Conservation (phyloP, 2,113 vertebrate genomes). For the Nycticebus coucang region DNA sequence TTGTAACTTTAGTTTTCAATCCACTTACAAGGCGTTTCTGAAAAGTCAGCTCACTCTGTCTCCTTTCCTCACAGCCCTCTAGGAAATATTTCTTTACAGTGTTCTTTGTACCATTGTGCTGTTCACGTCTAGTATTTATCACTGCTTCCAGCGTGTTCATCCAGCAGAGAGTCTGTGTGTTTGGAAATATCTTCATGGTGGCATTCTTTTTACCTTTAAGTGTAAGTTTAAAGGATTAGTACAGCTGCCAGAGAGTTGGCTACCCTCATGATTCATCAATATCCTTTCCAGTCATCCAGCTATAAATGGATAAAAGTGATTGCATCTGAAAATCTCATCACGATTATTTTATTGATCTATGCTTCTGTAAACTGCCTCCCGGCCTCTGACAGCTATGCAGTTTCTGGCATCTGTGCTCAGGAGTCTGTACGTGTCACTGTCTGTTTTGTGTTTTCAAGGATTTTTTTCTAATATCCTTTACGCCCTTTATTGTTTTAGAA, state of each 20-base stretch:
- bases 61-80: neutral
- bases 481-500: slow-evolving; percentile 8
- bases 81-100: slow-evolving; percentile 51
- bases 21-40: neutral
- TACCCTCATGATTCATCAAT: neutral
- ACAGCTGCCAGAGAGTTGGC: neutral
- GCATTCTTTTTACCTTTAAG: slow-evolving; percentile 28
- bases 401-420: neutral
- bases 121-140: neutral
- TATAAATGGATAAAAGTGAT: neutral
- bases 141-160: neutral
- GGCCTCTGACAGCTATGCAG: neutral
- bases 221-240: neutral
- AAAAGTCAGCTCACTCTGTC: neutral
- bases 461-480: slow-evolving; percentile 32
- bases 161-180: neutral
- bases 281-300: neutral
- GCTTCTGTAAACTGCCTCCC: neutral
- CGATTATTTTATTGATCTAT: neutral
- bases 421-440: neutral
- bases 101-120: neutral
- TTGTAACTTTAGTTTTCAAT: slow-evolving; percentile 23
- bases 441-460: neutral
- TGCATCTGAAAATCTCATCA: neutral
- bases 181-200: slow-evolving; percentile 26